Evolutionary conservation across 2,797 vertebrate species (phyloP).

Genomic region (Microtus obscurus): DNA sequence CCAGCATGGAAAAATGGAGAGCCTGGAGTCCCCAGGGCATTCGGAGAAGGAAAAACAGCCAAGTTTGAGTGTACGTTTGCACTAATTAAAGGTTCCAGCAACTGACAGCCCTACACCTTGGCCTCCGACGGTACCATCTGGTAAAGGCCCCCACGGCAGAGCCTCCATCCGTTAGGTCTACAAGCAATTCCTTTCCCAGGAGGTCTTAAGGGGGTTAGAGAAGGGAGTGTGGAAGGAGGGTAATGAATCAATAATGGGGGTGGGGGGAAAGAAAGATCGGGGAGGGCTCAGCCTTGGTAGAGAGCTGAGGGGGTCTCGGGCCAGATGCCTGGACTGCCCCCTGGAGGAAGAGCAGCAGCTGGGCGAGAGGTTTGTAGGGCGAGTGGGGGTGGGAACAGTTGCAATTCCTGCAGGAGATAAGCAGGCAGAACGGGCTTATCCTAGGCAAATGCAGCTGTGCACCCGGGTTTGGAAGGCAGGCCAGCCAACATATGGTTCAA

Average conservation of each 20-base stretch:
- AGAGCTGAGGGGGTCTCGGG: not conserved
- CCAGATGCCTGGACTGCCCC: slow-evolving; percentile 56
- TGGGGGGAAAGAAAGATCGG: slow-evolving; percentile 8
- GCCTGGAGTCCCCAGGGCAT: slow-evolving; percentile 60
- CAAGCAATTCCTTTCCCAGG: not conserved
- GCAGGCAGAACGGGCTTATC: slow-evolving; percentile 51
- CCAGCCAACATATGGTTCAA: slow-evolving; percentile 36
- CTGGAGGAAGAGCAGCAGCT: not conserved
- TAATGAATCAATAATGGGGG: not conserved
- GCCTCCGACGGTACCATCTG: slow-evolving; percentile 64
- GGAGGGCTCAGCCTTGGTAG: not conserved
- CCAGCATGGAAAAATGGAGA: slow-evolving; percentile 84
- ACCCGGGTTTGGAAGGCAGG: not conserved
- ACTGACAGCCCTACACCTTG: slow-evolving; percentile 46
- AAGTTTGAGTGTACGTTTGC: slow-evolving; percentile 36
- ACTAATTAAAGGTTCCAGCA: slow-evolving; percentile 75
- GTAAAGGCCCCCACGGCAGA: slow-evolving; percentile 8
- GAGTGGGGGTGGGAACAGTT: not conserved
- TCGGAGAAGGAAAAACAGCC: slow-evolving; percentile 72
- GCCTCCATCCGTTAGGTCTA: not conserved
- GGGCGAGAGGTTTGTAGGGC: not conserved
- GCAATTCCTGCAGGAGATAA: slow-evolving; percentile 63
- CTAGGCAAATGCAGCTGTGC: not conserved
- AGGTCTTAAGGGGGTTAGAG: not conserved
- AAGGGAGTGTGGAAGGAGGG: not conserved